A percentile compares a stretch with the other conserved stretches of the same genome.
Conservation (phyloP, 2,888 invertebrate species). For the Pollenia amentaria region DNA sequence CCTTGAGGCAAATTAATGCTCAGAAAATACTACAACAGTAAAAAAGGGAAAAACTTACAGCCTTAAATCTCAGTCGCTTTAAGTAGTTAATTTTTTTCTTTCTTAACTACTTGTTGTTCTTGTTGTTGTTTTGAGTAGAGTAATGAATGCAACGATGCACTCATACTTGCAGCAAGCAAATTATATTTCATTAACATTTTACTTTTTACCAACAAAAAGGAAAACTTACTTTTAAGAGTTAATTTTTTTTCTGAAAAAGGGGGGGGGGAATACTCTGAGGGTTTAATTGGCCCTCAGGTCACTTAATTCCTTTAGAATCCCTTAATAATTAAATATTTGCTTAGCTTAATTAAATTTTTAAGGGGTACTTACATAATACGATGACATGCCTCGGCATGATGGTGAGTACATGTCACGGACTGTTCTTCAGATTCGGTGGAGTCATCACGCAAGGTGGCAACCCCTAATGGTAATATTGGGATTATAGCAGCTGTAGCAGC, state of each 20-base stretch:
- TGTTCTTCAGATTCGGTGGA: conserved; percentile 85
- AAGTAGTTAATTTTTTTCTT: conserved; percentile 17
- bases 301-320: neutral
- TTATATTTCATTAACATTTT: conserved; percentile 13
- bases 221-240: neutral
- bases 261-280: too few relatives aligned
- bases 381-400: conserved; percentile 84
- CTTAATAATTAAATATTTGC: neutral
- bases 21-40: neutral
- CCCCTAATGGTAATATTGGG: conserved; percentile 84
- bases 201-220: neutral
- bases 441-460: conserved; percentile 85
- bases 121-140: conserved; percentile 11
- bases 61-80: neutral
- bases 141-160: conserved; percentile 40
- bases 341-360: neutral
- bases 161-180: neutral
- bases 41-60: neutral
- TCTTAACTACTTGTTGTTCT: conserved; percentile 5
- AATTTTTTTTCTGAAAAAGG: neutral
- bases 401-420: conserved; percentile 84
- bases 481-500: conserved; percentile 85
- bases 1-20: conserved; percentile 43
- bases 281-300: too few relatives aligned
- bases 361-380: conserved; percentile 83